A percentile compares a stretch with the other conserved stretches of the same genome.
phyloP scores from a whole-genome alignment of 1,140 invertebrate genomes.

The Rhopalosiphum maidis region DNA sequence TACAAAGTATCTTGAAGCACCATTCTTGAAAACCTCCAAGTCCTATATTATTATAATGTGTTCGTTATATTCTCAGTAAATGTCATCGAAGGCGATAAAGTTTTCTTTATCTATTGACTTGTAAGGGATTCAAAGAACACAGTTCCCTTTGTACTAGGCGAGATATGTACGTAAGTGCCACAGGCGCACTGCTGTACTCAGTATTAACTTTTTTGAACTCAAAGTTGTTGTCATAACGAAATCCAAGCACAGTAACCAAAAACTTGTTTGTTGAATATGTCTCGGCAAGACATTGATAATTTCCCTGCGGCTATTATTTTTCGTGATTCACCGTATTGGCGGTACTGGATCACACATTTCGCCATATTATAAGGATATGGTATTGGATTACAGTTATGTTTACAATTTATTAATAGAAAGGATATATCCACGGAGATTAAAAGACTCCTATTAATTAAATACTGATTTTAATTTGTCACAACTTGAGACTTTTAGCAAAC shows the following conservation, averaged over 20 bases:
- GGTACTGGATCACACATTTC: not conserved
- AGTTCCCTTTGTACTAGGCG: not conserved
- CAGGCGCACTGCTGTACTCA: too few relatives aligned
- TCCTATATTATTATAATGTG: not conserved
- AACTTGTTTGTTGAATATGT: not conserved
- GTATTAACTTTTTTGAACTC: slow-evolving; percentile 23
- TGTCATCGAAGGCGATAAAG: slow-evolving; percentile 24
- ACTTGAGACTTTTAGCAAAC: slow-evolving; percentile 12
- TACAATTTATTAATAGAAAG: not conserved
- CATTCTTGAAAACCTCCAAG: not conserved
- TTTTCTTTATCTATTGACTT: slow-evolving; percentile 40
- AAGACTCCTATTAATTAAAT: not conserved
- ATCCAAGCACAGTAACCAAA: not conserved
- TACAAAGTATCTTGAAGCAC: not conserved
- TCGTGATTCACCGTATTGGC: not conserved
- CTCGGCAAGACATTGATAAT: not conserved
- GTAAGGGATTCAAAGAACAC: slow-evolving; percentile 33
- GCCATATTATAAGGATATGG: not conserved
- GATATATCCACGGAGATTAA: not conserved
- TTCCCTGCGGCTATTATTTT: not conserved
- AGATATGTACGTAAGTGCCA: not conserved
- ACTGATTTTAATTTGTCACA: not conserved
- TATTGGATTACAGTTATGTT: not conserved
- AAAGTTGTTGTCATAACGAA: not conserved
- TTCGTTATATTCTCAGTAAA: not conserved